Evolutionary conservation across 2,888 invertebrate species (phyloP).

Genomic region (Baronia brevicornis): DNA sequence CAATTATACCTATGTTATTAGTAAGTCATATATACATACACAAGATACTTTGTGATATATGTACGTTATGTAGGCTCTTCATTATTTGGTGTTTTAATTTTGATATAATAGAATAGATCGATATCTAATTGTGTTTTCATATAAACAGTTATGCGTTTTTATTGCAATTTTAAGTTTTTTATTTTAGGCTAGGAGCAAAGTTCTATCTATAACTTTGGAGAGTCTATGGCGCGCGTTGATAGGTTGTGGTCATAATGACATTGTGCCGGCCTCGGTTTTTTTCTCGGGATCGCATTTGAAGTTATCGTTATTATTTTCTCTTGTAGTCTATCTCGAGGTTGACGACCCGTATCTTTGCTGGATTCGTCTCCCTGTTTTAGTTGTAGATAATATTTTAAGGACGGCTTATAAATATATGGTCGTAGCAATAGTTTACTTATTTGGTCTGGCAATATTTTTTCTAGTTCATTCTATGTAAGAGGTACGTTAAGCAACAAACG

Average conservation of each 20-base stretch:
- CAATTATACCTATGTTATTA: too few species aligned
- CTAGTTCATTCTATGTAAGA: too few species aligned
- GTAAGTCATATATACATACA: conserved; percentile 18
- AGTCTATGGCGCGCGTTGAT: conserved; percentile 52
- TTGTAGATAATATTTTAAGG: too few species aligned
- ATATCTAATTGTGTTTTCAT: too few species aligned
- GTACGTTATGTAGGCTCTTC: too few species aligned
- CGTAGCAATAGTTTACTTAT: too few species aligned
- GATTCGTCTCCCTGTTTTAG: conserved; percentile 18
- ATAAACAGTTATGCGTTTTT: conserved; percentile 18
- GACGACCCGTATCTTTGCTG: conserved; percentile 29
- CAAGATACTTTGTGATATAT: too few species aligned
- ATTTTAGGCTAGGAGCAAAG: background rate
- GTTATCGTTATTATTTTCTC: conserved; percentile 72
- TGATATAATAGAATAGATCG: too few species aligned
- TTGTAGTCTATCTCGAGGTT: conserved; percentile 48
- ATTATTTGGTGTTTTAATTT: too few species aligned
- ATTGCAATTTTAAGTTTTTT: background rate
- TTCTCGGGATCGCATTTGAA: conserved; percentile 62
- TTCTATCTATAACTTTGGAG: conserved; percentile 29
- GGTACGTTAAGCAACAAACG: too few species aligned
- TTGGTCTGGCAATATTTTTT: conserved; percentile 1
- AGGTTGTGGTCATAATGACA: conserved; percentile 60
- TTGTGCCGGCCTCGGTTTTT: conserved; percentile 61
- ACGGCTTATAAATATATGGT: too few species aligned